Evolutionary conservation across 2,888 invertebrate species (phyloP).

Genomic region (Hipparchia semele): DNA sequence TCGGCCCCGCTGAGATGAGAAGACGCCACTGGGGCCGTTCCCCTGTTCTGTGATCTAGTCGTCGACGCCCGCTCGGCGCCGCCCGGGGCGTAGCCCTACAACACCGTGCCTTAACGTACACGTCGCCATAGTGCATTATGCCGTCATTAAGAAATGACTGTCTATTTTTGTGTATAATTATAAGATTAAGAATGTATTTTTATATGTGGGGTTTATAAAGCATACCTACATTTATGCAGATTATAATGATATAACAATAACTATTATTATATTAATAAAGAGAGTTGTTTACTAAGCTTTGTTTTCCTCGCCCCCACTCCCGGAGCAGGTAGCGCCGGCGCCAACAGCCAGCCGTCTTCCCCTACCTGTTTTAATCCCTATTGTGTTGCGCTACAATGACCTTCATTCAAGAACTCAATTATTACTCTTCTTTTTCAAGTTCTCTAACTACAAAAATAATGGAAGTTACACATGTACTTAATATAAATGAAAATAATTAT

Average conservation of each 20-base stretch:
- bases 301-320: slow-evolving; percentile 49
- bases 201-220: slow-evolving; percentile 80
- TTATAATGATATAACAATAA: slow-evolving; percentile 69
- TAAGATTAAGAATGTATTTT: slow-evolving; percentile 75
- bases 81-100: slow-evolving; percentile 79
- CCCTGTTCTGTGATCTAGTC: slow-evolving; percentile 80
- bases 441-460: neutral
- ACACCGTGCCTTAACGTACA: slow-evolving; percentile 79
- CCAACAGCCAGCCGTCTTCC: slow-evolving; percentile 31
- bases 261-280: slow-evolving; percentile 75
- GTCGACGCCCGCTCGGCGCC: slow-evolving; percentile 78
- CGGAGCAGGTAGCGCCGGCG: slow-evolving; percentile 70
- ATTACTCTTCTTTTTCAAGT: too few species aligned
- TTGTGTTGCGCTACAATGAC: slow-evolving; percentile 23
- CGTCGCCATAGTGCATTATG: slow-evolving; percentile 81
- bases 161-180: slow-evolving; percentile 77
- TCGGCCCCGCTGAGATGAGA: slow-evolving; percentile 67
- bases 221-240: slow-evolving; percentile 77
- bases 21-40: slow-evolving; percentile 65
- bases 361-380: slow-evolving; percentile 42
- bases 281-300: slow-evolving; percentile 72
- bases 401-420: slow-evolving; percentile 26
- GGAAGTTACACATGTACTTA: too few species aligned
- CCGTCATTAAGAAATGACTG: slow-evolving; percentile 71
- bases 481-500: too few species aligned